A percentile compares a stretch with the other conserved stretches of the same genome.
Conservation (phyloP, 2,113 vertebrate genomes). For the Brienomyrus brachyistius region DNA sequence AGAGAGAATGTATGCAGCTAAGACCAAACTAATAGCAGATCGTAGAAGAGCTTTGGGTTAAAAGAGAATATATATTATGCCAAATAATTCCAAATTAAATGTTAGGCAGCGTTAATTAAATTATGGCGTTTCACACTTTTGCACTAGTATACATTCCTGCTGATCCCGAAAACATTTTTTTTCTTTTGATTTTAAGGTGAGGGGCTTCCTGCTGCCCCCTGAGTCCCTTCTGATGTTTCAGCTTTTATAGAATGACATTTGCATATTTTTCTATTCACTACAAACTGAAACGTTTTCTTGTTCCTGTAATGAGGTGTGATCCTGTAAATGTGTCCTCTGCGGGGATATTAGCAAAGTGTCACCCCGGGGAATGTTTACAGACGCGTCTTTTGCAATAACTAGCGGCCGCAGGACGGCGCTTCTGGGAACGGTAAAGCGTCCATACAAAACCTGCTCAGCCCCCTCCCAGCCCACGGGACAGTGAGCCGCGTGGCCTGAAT, state of each 20-base stretch:
- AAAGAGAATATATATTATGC: not conserved
- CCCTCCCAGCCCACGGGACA: not conserved
- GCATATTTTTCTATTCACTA: not conserved
- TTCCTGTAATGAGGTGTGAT: not conserved
- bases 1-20: not conserved
- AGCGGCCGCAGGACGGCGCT: not conserved
- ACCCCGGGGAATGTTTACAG: not conserved
- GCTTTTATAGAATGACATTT: not conserved
- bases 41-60: not conserved
- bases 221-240: not conserved
- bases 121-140: not conserved
- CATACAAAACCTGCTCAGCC: not conserved
- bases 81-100: not conserved
- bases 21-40: not conserved
- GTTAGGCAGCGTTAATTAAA: not conserved
- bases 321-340: not conserved
- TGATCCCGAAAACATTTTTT: not conserved
- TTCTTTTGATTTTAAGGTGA: not conserved
- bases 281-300: not conserved
- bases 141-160: not conserved
- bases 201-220: not conserved
- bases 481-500: not conserved
- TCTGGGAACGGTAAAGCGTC: not conserved
- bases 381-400: not conserved
- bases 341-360: not conserved